Percentiles rank a stretch among this genome's conserved stretches.
Conservation (phyloP, 1,140 invertebrate species). For the Aphis craccivora region DNA sequence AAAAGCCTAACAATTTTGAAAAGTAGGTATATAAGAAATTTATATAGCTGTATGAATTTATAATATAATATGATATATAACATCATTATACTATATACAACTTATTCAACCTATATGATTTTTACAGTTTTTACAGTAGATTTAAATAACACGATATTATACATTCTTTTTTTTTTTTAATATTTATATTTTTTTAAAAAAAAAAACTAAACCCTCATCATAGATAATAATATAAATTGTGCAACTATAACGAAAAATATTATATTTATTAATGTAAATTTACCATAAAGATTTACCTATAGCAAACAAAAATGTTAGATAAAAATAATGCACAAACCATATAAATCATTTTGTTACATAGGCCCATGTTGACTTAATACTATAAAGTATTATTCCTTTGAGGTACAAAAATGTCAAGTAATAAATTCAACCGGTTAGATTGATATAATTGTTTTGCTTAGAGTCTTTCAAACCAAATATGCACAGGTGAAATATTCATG, state of each 20-base stretch:
- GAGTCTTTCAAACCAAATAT: neutral
- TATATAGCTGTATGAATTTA: too few relatives aligned
- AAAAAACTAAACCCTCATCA: neutral
- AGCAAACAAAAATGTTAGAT: neutral
- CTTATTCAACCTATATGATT: too few relatives aligned
- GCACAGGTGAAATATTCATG: neutral
- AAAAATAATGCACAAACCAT: neutral
- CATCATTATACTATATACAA: too few relatives aligned
- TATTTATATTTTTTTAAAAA: neutral
- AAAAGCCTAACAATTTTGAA: too few relatives aligned
- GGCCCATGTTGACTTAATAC: neutral
- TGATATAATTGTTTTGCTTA: neutral
- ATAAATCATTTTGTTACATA: neutral
- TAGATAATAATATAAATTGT: neutral
- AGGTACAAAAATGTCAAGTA: neutral
- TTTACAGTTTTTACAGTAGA: too few relatives aligned
- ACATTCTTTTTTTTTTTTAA: neutral
- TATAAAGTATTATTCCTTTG: neutral
- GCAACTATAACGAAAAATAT: neutral
- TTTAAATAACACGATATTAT: too few relatives aligned
- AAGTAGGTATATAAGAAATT: too few relatives aligned
- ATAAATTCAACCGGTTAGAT: neutral
- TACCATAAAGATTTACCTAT: neutral
- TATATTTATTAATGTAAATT: neutral
- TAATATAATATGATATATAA: too few relatives aligned